Conservation (phyloP, 2,113 vertebrate genomes). For the Xiphorhynchus elegans region DNA sequence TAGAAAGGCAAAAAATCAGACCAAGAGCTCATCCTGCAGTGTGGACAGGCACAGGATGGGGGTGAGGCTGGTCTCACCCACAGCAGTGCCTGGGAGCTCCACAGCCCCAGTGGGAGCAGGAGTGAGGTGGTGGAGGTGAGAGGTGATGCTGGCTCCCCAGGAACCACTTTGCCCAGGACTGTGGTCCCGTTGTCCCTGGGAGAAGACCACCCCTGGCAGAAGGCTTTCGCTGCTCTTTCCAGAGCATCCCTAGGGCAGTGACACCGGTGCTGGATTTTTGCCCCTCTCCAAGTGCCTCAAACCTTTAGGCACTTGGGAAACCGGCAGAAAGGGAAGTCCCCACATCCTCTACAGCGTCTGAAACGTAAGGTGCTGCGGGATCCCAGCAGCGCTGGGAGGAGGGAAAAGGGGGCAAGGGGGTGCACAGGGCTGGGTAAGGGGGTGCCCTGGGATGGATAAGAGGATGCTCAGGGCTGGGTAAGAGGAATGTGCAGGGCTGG, state of each 20-base stretch:
- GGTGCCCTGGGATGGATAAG: neutral
- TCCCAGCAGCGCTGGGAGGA: neutral
- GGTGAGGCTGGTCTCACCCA: neutral
- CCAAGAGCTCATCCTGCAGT: conserved; percentile 22
- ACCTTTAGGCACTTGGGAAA: neutral
- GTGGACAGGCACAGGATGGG: neutral
- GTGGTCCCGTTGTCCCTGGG: neutral
- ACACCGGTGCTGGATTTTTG: neutral
- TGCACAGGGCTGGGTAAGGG: neutral
- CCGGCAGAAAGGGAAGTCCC: fast-evolving
- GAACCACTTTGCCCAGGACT: neutral
- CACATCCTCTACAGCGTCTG: neutral
- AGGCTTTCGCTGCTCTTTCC: neutral
- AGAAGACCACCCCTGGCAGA: neutral
- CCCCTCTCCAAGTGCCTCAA: neutral
- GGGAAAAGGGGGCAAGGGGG: neutral
- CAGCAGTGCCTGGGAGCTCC: neutral
- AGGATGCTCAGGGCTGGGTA: neutral
- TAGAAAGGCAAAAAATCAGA: conserved; percentile 41
- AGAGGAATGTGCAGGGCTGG: too few species aligned
- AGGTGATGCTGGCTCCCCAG: neutral
- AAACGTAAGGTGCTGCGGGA: neutral
- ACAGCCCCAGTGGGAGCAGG: fast-evolving
- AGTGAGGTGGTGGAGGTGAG: neutral
- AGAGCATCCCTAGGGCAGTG: neutral